Conservation (phyloP, 2,797 vertebrate species). For the Sandelia bainsii region DNA sequence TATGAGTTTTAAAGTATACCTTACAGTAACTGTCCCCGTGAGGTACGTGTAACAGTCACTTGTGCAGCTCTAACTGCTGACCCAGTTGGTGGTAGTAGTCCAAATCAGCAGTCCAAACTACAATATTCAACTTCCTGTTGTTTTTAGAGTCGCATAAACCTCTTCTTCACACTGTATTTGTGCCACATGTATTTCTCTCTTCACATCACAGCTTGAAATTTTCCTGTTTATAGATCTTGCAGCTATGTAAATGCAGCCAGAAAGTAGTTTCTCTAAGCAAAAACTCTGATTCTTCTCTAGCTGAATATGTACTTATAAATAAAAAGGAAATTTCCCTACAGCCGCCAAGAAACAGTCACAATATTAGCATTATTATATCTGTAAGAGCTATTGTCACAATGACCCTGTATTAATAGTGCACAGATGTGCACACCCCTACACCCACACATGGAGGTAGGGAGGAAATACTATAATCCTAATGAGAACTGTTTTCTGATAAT, state of each 20-base stretch:
- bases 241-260: neutral
- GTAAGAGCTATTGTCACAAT: neutral
- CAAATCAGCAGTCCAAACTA: neutral
- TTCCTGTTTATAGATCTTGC: neutral
- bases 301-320: conserved; percentile 7
- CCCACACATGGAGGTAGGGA: conserved; percentile 23
- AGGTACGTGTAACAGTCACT: neutral
- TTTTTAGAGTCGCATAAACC: neutral
- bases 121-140: neutral
- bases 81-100: neutral
- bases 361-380: neutral
- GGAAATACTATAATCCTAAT: conserved; percentile 12
- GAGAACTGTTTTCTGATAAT: conserved; percentile 26
- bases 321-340: neutral
- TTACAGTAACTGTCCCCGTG: neutral
- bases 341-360: neutral
- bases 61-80: neutral
- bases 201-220: neutral
- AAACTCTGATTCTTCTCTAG: neutral
- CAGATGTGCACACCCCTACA: conserved; percentile 9
- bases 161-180: neutral
- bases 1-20: neutral
- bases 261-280: neutral
- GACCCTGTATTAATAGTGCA: conserved; percentile 10
- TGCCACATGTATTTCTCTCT: neutral